Base-by-base conservation (phyloP, 2,888 invertebrate genomes). In the Rhimphoctona megacephalus region DNA sequence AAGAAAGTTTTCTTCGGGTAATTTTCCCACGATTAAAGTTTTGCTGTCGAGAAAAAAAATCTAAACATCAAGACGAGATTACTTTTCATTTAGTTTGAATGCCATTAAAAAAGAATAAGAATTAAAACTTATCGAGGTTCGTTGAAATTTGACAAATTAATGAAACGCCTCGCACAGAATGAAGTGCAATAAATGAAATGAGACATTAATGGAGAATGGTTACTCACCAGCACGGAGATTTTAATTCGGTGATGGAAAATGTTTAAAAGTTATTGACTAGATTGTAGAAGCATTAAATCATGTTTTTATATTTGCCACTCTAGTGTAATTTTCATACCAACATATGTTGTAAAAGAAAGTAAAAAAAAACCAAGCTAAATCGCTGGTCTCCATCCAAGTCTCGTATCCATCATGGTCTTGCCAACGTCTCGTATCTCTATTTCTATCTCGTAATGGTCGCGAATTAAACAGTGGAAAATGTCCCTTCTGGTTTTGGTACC, bases 401-500 rank as follows among this genome's bases (percentile, higher is more conserved):
- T 70, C 49, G 30, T 8, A 70, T 46, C 30, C 46, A 30, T 49
- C 17, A 70, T 49, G 49, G 46, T 30, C 46, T 49, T 30, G 7
- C 76, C 66, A 66, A 66, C 67, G 67, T 49, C 79, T 81, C 73
- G 64, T 22, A 85, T 84, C 86, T 89, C 85, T 83, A 83, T 83
- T 66, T 85, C 78, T 70, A 54, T 57, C 66, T 69, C 78, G 78
- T 69, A 76, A 84, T 84, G 79, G 74, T 82, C 70, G 79, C 84
- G 86, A 87, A 87, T 87, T 87, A 87, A 87, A 84, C 84, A 82
- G 82, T 82, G 84, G 82, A 82, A 85, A 87, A 87, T 82, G 82
- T 87, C 86, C 86, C 86, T 87, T 66, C 86, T 85, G 84, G 81
- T 81, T 79, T 79, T 70, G 81, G 79, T 81, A 49, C 69, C 52